Base-by-base conservation (phyloP, 2,797 vertebrate genomes). In the Botia kubotai region DNA sequence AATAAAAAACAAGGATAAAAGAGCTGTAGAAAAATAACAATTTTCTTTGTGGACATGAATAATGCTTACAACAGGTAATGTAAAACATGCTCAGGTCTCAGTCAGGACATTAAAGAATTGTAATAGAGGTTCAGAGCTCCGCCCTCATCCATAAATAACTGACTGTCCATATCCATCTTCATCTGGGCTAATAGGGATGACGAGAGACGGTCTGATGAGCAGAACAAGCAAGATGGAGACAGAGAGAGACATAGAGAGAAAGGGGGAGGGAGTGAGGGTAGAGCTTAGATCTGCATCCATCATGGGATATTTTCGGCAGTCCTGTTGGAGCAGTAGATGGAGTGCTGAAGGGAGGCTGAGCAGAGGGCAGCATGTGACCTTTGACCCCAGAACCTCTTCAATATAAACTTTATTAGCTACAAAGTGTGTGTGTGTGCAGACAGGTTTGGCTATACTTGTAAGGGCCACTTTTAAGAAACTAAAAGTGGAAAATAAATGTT, bases 141-240 rank as follows among this genome's bases (percentile, higher is more conserved):
- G 87, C 87, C 85, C 3, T 52, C 0, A 8, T 0, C n/a, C 77
- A 85, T 87, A 79, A 87, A 88, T 83, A 84, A 75, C 52, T 53
- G 68, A 78, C 26, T 52, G 70, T 68, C 33, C 75, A 79, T 72
- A 91, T 92, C 85, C 58, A 2, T 92, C 91, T 92, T 89, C 83
- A 91, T 91, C 92, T 85, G 78, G 46, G 62, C 67, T 86, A 87
- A 90, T 84, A 84, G 79, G 84, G 86, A 87, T 87, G 78, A 88
- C 81, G 79, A 75, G 73, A 63, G 72, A 75, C 26, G 63, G 75
- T 76, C 69, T 52, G 82, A 78, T 50, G 58, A 75, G 52, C 33
- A 65, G 66, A 65, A 16, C 46, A 52, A 29, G 75, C 14, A 1
- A 29, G 60, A 7, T 73, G 36, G 2, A 4, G 0, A 62, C 10